Evolutionary conservation across 2,113 vertebrate genomes (phyloP).

Genomic region (Neoarius graeffei): DNA sequence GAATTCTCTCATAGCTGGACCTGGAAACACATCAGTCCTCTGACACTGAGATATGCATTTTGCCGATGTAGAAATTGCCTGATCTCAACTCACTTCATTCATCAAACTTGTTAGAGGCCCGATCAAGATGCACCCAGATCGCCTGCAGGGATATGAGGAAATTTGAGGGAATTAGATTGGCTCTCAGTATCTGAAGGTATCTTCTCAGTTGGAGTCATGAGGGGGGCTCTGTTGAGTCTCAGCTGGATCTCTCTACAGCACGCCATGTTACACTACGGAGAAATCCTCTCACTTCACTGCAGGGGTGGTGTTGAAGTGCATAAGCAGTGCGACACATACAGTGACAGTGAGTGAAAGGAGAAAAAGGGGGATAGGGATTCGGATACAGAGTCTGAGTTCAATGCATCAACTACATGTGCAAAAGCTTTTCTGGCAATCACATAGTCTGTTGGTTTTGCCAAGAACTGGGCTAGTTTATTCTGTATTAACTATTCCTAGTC

Average conservation of each 20-base stretch:
- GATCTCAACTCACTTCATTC: neutral
- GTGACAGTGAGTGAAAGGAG: slow-evolving; percentile 33
- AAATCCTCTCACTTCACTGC: slow-evolving; percentile 42
- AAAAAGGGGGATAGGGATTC: neutral
- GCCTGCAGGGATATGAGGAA: slow-evolving; percentile 31
- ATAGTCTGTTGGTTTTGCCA: neutral
- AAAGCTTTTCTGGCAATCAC: neutral
- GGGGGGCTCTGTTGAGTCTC: slow-evolving; percentile 33
- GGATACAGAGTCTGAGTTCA: neutral
- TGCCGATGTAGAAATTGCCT: slow-evolving; percentile 18
- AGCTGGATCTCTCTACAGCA: slow-evolving; percentile 41
- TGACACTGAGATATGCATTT: neutral
- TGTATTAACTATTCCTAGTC: neutral
- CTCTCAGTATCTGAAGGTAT: slow-evolving; percentile 28
- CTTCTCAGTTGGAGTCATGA: slow-evolving; percentile 21
- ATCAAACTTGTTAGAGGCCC: slow-evolving; percentile 20
- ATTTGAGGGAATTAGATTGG: slow-evolving; percentile 41
- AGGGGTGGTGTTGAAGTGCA: slow-evolving; percentile 27
- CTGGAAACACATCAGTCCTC: neutral
- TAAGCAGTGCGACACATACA: slow-evolving; percentile 14
- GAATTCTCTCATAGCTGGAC: neutral
- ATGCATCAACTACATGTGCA: neutral
- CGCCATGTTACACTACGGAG: slow-evolving; percentile 27
- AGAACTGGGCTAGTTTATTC: neutral
- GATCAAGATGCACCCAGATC: slow-evolving; percentile 20